Evolutionary conservation across 2,113 vertebrate species (phyloP).

Genomic region (Colossoma macropomum): DNA sequence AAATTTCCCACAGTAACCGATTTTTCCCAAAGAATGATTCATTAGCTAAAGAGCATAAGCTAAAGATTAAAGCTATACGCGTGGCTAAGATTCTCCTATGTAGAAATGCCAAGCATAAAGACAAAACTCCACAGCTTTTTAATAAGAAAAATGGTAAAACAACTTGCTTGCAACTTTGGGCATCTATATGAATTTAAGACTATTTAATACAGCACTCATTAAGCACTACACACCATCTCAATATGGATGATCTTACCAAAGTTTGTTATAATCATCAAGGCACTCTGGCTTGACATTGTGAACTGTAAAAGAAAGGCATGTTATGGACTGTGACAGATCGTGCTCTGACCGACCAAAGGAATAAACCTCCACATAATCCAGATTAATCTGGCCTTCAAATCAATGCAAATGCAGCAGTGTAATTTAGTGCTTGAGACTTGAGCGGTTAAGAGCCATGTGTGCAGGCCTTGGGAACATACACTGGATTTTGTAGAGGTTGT

Average conservation of each 20-base stretch:
- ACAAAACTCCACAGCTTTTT: too few species aligned
- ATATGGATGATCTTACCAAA: slow-evolving; percentile 84
- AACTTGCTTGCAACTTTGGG: neutral
- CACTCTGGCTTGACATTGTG: slow-evolving; percentile 98
- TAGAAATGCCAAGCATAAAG: too few species aligned
- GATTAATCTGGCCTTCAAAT: slow-evolving; percentile 13
- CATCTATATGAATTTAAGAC: neutral
- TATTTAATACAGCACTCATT: neutral
- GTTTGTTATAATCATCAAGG: slow-evolving; percentile 95
- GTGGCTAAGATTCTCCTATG: too few species aligned
- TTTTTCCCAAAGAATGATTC: too few species aligned
- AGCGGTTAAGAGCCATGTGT: neutral
- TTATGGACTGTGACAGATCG: slow-evolving; percentile 28
- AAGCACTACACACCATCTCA: neutral
- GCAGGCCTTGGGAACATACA: slow-evolving; percentile 80
- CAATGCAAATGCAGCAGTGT: neutral
- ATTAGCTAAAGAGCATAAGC: too few species aligned
- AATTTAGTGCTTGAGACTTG: neutral
- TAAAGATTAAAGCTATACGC: too few species aligned
- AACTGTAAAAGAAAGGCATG: slow-evolving; percentile 83
- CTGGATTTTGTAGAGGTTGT: slow-evolving; percentile 96
- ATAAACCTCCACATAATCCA: slow-evolving; percentile 20
- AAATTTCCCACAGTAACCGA: too few species aligned
- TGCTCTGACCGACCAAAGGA: slow-evolving; percentile 26
- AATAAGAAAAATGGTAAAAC: too few species aligned